These are phyloP conservation scores for Riptortus pedestris DNA, from an alignment of 1,140 invertebrate species.

Conservation along the genomic window DNA sequence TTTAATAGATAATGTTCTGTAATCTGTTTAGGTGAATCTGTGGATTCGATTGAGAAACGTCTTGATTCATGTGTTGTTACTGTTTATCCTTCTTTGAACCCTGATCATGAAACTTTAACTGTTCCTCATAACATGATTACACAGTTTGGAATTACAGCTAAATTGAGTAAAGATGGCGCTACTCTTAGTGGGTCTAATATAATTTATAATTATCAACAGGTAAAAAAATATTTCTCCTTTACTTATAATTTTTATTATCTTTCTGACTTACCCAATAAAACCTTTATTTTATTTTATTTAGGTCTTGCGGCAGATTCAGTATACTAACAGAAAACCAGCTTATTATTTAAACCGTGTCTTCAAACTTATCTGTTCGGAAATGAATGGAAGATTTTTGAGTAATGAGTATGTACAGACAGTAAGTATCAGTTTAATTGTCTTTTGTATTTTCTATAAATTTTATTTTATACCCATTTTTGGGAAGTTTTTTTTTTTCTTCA, in stretches of 20 bases:
- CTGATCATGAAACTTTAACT: constrained; percentile 78
- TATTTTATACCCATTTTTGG: neutral
- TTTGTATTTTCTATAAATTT: constrained; percentile 6
- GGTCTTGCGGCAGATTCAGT: constrained; percentile 76
- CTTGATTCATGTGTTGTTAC: constrained; percentile 83
- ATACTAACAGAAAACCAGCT: constrained; percentile 86
- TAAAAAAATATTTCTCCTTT: no score
- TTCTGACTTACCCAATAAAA: neutral
- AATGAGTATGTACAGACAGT: constrained; percentile 90
- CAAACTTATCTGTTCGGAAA: constrained; percentile 84
- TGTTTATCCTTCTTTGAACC: constrained; percentile 86
- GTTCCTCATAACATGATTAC: constrained; percentile 64
- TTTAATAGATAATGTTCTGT: neutral
- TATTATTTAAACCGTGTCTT: constrained; percentile 90
- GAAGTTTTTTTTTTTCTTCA: neutral
- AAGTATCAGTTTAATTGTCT: no score
- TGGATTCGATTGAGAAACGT: constrained; percentile 36
- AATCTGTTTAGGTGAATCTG: neutral
- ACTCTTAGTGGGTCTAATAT: constrained; percentile 74
- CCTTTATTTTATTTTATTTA: constrained; percentile 34
- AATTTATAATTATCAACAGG: constrained; percentile 73
- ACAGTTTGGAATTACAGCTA: constrained; percentile 60
- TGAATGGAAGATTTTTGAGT: constrained; percentile 83
- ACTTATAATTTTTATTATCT: constrained; percentile 11
- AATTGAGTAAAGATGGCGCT: constrained; percentile 70